phyloP scores from a whole-genome alignment of 2,113 vertebrate species.

The Saimiri boliviensis region DNA sequence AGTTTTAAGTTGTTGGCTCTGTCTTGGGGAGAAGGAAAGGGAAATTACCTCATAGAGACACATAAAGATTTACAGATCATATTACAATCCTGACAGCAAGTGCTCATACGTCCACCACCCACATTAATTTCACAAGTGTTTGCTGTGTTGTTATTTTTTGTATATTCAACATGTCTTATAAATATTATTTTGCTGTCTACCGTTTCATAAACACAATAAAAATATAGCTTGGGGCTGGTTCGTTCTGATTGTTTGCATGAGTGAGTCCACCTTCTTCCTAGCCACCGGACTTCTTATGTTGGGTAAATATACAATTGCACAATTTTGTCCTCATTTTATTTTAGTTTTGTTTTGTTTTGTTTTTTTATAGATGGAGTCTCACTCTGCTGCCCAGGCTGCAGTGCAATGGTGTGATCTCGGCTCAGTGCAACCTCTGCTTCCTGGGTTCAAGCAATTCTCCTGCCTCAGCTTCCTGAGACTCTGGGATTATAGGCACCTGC shows the following conservation, averaged over 20 bases:
- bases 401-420: too few relatives aligned
- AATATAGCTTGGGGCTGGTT: background rate
- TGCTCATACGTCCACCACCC: accelerated
- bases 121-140: background rate
- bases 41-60: background rate
- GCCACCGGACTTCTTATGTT: too few relatives aligned
- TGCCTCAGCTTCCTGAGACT: too few relatives aligned
- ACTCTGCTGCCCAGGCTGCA: too few relatives aligned
- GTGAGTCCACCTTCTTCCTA: background rate
- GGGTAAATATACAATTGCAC: background rate
- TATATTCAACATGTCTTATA: background rate
- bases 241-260: background rate
- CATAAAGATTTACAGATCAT: background rate
- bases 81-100: background rate
- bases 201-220: background rate
- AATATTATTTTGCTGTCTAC: background rate
- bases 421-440: too few relatives aligned
- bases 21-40: background rate
- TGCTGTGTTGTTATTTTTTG: background rate
- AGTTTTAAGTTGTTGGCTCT: background rate
- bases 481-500: too few relatives aligned
- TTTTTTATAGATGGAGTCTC: too few relatives aligned
- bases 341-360: too few relatives aligned
- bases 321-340: background rate
- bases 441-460: too few relatives aligned